phyloP scores from a whole-genome alignment of 2,797 vertebrate genomes.

The Falco concolor region DNA sequence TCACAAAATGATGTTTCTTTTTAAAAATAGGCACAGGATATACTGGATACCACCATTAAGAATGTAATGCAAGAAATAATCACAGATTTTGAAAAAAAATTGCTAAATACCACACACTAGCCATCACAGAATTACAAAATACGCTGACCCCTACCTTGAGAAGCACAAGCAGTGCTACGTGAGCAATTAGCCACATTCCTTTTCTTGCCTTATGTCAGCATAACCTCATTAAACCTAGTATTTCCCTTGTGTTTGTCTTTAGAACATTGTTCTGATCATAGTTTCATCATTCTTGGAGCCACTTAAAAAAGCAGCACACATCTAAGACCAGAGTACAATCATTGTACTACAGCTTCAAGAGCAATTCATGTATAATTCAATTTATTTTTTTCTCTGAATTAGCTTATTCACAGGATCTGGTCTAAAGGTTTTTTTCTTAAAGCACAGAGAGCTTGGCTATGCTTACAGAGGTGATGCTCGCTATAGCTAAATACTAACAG shows the following conservation, averaged over 20 bases:
- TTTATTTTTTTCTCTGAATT: constrained; percentile 6
- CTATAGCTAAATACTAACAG: not conserved
- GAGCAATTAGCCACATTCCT: constrained; percentile 6
- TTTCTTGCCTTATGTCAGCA: not conserved
- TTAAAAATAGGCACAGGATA: not conserved
- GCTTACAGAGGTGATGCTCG: not conserved
- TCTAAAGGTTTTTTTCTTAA: not conserved
- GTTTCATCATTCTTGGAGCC: constrained; percentile 7
- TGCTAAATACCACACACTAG: not conserved
- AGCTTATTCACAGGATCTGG: constrained; percentile 5
- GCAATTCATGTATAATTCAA: constrained; percentile 51
- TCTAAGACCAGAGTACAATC: constrained; percentile 3
- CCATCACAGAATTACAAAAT: not conserved
- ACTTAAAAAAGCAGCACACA: constrained; percentile 46
- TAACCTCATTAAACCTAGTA: constrained; percentile 29
- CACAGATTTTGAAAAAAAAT: not conserved
- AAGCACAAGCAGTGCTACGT: not conserved
- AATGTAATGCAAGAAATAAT: not conserved
- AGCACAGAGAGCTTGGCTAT: not conserved
- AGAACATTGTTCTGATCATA: constrained; percentile 26
- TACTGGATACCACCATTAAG: not conserved
- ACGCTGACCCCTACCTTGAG: not conserved
- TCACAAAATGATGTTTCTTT: not conserved
- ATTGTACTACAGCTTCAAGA: constrained; percentile 27
- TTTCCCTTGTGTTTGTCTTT: not conserved